Evolutionary conservation across 2,113 vertebrate genomes (phyloP).

Genomic region (Uropsilus gracilis): DNA sequence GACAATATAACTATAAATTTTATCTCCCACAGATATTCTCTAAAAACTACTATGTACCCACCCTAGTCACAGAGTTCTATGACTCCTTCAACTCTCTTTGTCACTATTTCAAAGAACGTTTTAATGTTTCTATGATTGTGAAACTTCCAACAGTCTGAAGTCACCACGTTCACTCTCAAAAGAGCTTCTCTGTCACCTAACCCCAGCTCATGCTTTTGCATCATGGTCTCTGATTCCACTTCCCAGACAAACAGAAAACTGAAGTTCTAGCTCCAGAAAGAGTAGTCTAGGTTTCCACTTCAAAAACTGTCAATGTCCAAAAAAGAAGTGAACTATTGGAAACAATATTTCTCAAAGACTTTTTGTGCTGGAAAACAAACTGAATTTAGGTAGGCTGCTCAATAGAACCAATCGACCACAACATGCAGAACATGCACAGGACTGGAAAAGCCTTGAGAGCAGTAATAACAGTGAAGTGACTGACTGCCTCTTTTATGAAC

Average conservation of each 20-base stretch:
- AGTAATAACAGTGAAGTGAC: neutral
- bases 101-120: neutral
- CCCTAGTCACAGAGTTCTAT: constrained; percentile 4
- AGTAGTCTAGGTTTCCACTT: neutral
- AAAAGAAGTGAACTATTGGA: neutral
- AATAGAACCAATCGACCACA: neutral
- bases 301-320: neutral
- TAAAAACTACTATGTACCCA: neutral
- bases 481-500: neutral
- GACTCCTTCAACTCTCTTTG: neutral
- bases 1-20: constrained; percentile 54
- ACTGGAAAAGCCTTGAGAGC: neutral
- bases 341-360: neutral
- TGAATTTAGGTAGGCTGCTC: neutral
- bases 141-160: neutral
- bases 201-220: neutral
- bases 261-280: neutral
- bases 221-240: neutral
- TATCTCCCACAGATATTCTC: neutral
- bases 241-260: neutral
- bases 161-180: neutral
- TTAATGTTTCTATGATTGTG: neutral
- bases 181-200: neutral
- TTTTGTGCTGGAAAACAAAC: neutral
- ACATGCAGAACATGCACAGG: no score